These are phyloP conservation scores for Trinorchestia longiramus DNA, from an alignment of 1,140 invertebrate species.

Conservation along the genomic window DNA sequence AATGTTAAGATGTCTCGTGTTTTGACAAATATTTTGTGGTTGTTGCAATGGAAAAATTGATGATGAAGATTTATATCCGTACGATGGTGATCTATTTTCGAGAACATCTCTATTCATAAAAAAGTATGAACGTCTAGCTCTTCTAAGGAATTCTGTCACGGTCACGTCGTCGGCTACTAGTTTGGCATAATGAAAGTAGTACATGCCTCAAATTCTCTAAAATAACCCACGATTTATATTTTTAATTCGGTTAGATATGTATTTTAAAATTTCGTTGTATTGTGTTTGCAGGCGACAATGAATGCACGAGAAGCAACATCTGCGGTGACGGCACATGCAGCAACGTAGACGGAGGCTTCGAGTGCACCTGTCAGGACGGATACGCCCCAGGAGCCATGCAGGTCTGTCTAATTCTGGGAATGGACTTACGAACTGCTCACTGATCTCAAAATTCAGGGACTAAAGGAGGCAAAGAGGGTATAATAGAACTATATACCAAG, in stretches of 20 bases:
- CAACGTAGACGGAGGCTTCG: slow-evolving; percentile 86
- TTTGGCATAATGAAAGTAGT: not conserved
- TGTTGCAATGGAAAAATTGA: not conserved
- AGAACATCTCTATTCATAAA: not conserved
- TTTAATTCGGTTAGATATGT: not conserved
- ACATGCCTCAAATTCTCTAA: not conserved
- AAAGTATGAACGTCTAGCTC: not conserved
- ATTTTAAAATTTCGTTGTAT: no score
- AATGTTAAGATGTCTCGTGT: not conserved
- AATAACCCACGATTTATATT: not conserved
- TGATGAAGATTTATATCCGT: not conserved
- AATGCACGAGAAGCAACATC: slow-evolving; percentile 80
- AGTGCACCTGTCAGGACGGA: slow-evolving; percentile 82
- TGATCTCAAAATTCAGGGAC: no score
- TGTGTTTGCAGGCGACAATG: slow-evolving; percentile 77
- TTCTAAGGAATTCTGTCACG: not conserved
- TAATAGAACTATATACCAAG: no score
- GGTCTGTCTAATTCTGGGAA: slow-evolving; percentile 26
- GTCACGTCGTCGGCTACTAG: not conserved
- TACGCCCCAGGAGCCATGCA: slow-evolving; percentile 81
- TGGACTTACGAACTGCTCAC: no score
- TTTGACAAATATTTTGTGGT: not conserved
- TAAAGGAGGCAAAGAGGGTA: no score
- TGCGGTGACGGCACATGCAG: slow-evolving; percentile 88
- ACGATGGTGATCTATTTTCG: not conserved